Base-by-base conservation (phyloP, 2,113 vertebrate genomes). In the Lepidiolamprologus cunningtoni region DNA sequence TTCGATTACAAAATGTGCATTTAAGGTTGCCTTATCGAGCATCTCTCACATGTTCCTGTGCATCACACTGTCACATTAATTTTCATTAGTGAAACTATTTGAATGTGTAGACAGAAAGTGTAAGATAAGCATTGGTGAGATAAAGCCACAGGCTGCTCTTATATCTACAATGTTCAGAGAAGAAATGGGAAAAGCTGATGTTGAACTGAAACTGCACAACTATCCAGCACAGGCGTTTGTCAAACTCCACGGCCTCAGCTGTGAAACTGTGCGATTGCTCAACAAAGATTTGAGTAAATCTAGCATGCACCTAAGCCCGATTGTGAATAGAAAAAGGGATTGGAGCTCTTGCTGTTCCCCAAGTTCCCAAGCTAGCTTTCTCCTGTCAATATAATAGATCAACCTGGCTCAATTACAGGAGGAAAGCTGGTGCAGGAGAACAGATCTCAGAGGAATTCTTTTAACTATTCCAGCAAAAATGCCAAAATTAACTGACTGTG, bases 101-200 rank as follows among this genome's bases (percentile, higher is more conserved):
- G 61, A 26, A 26, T 26, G 26, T 26, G 26, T 26, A 26, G 26
- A 26, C 26, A 26, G 26, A 26, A 26, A 26, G 26, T 73, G 21
- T 42, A 71, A 23, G n/a, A 71, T 23, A 45, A 23, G 37, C 37
- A 45, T 45, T 9, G 21, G 40, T 26, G 68, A 45, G 68, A 45
- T 73, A 10, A 73, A 73, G 14, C 40, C 68, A 73, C 40, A 26
- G 68, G 68, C 21, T 45, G 68, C 21, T 73, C 40, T 10, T 73
- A 17, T 45, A 17, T 26, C 68, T 7, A 17, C 8, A 42, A 16
- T 16, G 68, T 42, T 45, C 37, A 45, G 68, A 26, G 68, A 73
- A 73, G 68, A 45, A 73, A 73, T 10, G 40, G 66, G 66, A 23
- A 71, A 42, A 71, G 12, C 5, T 28, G 68, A 45, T 73, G 14